phyloP scores from a whole-genome alignment of 2,888 invertebrate genomes.

The Harpalus rufipes region DNA sequence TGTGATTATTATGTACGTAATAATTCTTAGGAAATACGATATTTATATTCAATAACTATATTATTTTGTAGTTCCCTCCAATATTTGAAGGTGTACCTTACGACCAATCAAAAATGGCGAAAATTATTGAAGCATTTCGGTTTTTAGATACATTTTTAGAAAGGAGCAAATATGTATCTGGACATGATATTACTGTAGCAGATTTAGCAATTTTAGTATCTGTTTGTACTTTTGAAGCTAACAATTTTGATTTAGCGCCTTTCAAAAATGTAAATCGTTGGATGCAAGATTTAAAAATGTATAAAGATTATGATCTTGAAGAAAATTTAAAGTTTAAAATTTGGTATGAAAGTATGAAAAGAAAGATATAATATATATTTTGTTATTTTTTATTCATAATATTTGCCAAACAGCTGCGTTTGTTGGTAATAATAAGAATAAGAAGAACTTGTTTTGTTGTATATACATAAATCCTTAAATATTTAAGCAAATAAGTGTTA shows the following conservation, averaged over 20 bases:
- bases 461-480: neutral
- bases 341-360: conserved; percentile 2
- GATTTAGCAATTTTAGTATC: conserved; percentile 85
- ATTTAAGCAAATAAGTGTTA: neutral
- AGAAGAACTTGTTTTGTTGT: neutral
- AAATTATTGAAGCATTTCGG: conserved; percentile 83
- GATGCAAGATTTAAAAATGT: conserved; percentile 80
- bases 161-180: conserved; percentile 85
- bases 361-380: neutral
- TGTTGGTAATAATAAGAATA: neutral
- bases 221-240: conserved; percentile 85
- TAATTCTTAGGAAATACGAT: no score
- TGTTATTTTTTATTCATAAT: no score
- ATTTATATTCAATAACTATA: neutral
- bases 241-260: conserved; percentile 82
- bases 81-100: conserved; percentile 76
- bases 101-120: conserved; percentile 85
- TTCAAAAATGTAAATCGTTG: conserved; percentile 85
- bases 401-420: no score
- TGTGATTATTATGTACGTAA: conserved; percentile 85
- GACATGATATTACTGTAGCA: conserved; percentile 86
- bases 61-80: conserved; percentile 76
- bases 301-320: neutral
- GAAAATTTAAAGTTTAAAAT: neutral
- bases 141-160: conserved; percentile 87